Percentiles rank a stretch among this genome's conserved stretches.
These are phyloP conservation scores for Ciconia maguari DNA, from an alignment of 2,113 vertebrate species.

Conservation along the genomic window DNA sequence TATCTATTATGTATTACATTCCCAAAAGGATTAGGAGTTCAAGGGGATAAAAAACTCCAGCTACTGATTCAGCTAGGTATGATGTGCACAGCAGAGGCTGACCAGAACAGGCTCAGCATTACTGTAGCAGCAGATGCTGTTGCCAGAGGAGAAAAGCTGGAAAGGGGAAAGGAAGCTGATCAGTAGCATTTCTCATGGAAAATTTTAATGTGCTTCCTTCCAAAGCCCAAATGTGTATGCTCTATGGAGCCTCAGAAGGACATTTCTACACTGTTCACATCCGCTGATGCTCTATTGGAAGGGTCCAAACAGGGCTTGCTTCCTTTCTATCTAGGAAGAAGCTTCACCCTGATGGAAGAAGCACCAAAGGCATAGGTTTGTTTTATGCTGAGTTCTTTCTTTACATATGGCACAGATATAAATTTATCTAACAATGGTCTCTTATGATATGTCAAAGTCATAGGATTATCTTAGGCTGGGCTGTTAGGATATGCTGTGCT, in stretches of 20 bases:
- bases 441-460: not conserved
- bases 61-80: not conserved
- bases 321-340: not conserved
- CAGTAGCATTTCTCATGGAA: not conserved
- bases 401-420: not conserved
- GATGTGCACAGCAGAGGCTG: not conserved
- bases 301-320: not conserved
- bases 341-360: not conserved
- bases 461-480: not conserved
- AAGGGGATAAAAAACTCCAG: not conserved
- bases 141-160: not conserved
- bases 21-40: not conserved
- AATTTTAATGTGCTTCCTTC: not conserved
- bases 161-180: not conserved
- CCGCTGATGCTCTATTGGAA: not conserved
- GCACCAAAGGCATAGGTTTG: not conserved
- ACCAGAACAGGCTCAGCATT: not conserved
- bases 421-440: not conserved
- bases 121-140: not conserved
- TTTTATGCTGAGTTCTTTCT: not conserved
- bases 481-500: not conserved
- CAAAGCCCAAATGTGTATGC: not conserved
- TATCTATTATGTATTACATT: not conserved
- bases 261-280: not conserved
- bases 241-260: not conserved